phyloP scores from a whole-genome alignment of 1,140 invertebrate genomes.

The Eulimnadia texana region DNA sequence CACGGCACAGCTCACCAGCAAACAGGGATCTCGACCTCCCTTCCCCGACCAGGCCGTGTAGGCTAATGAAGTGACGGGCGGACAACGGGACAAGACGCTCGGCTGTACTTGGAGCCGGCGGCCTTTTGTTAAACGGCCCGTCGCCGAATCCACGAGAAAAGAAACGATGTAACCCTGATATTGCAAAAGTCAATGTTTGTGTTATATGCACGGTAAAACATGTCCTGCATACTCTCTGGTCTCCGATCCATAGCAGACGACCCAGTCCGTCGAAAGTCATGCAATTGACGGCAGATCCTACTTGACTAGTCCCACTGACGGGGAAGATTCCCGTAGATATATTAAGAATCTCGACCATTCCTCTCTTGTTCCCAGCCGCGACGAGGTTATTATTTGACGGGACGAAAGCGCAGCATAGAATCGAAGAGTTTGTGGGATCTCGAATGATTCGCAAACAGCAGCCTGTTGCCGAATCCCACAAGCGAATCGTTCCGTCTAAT shows the following conservation, averaged over 20 bases:
- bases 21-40: conserved; percentile 53
- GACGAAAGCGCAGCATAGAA: conserved; percentile 64
- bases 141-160: conserved; percentile 50
- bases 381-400: conserved; percentile 80
- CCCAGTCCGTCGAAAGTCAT: conserved; percentile 64
- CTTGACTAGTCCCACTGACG: conserved; percentile 52
- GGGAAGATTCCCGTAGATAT: conserved; percentile 72
- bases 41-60: conserved; percentile 69
- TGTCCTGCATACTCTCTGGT: not conserved
- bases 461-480: conserved; percentile 48
- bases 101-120: conserved; percentile 34
- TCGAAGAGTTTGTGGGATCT: conserved; percentile 45
- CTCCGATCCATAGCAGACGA: conserved; percentile 66
- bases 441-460: conserved; percentile 47
- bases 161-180: conserved; percentile 49
- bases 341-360: conserved; percentile 63
- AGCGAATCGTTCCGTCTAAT: conserved; percentile 52
- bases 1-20: conserved; percentile 60
- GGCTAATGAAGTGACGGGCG: conserved; percentile 51
- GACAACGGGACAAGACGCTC: conserved; percentile 39
- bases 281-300: conserved; percentile 55
- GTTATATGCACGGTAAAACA: too few species aligned
- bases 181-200: conserved; percentile 17
- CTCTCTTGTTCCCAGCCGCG: conserved; percentile 59
- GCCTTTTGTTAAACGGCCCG: conserved; percentile 54